phyloP scores from a whole-genome alignment of 2,888 invertebrate genomes.

The Brachyptera putata region DNA sequence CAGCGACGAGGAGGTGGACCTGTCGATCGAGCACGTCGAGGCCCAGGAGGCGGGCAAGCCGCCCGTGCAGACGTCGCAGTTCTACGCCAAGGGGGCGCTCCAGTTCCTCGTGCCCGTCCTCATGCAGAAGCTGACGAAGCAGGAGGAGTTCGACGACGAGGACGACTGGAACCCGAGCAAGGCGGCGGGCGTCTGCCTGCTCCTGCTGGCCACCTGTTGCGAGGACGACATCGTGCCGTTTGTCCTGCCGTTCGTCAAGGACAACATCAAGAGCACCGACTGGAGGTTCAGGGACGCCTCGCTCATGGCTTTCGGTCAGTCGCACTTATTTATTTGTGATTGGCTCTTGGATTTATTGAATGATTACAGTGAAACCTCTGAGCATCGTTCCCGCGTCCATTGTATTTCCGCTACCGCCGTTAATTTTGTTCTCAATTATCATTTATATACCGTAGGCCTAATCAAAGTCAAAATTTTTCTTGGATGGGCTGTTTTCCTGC shows the following conservation, averaged over 20 bases:
- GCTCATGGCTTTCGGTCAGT: constrained; percentile 91
- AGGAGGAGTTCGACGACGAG: constrained; percentile 94
- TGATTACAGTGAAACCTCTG: no score
- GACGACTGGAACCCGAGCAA: constrained; percentile 99
- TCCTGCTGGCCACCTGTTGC: constrained; percentile 95
- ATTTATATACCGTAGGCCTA: no score
- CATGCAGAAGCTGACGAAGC: constrained; percentile 49
- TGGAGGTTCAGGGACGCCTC: constrained; percentile 96
- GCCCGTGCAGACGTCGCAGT: constrained; percentile 88
- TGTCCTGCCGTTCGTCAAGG: constrained; percentile 93
- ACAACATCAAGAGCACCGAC: constrained; percentile 87
- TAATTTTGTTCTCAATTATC: background rate
- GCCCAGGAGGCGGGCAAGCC: constrained; percentile 90
- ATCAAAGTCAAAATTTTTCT: no score
- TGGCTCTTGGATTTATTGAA: no score
- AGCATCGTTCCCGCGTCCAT: no score
- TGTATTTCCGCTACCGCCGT: no score
- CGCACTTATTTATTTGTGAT: background rate
- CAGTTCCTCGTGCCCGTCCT: constrained; percentile 92
- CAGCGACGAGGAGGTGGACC: constrained; percentile 97
- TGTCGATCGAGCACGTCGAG: constrained; percentile 90
- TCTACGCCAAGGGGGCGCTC: constrained; percentile 97
- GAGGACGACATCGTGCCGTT: constrained; percentile 95
- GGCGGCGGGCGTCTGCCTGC: constrained; percentile 97
- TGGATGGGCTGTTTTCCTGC: no score